phyloP scores from a whole-genome alignment of 2,888 invertebrate species.

The Drosophila kokeensis region DNA sequence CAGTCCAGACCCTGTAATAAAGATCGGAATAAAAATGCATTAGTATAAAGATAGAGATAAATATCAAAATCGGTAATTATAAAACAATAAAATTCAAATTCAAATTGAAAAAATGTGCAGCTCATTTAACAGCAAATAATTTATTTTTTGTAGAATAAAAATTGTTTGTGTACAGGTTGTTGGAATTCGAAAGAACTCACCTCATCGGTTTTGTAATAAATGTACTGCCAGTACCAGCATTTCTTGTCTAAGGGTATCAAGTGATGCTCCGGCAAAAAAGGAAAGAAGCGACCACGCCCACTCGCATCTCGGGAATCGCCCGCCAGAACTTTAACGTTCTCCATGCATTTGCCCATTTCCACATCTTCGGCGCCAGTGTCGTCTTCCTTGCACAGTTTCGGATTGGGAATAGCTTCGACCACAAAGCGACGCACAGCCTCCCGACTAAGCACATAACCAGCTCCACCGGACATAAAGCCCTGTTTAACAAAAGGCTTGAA shows the following conservation, averaged over 20 bases:
- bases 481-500: no score
- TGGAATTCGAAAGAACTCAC: conserved; percentile 35
- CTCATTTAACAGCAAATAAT: no score
- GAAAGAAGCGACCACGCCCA: conserved; percentile 96
- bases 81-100: no score
- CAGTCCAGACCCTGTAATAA: conserved; percentile 86
- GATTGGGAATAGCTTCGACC: conserved; percentile 9
- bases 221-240: conserved; percentile 98
- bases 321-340: conserved; percentile 92
- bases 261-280: conserved; percentile 96
- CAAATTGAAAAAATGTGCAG: no score
- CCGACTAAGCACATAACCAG: conserved; percentile 19
- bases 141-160: neutral
- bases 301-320: conserved; percentile 94
- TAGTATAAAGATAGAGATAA: neutral
- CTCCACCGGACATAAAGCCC: no score
- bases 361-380: neutral
- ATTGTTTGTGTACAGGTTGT: no score
- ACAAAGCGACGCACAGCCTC: conserved; percentile 30
- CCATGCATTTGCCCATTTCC: conserved; percentile 89
- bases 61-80: no score
- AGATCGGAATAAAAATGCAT: neutral
- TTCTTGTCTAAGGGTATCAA: conserved; percentile 89
- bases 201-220: conserved; percentile 94
- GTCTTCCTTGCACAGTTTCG: neutral